Base-by-base conservation (phyloP, 2,888 invertebrate species). In the Hetaerina titia region DNA sequence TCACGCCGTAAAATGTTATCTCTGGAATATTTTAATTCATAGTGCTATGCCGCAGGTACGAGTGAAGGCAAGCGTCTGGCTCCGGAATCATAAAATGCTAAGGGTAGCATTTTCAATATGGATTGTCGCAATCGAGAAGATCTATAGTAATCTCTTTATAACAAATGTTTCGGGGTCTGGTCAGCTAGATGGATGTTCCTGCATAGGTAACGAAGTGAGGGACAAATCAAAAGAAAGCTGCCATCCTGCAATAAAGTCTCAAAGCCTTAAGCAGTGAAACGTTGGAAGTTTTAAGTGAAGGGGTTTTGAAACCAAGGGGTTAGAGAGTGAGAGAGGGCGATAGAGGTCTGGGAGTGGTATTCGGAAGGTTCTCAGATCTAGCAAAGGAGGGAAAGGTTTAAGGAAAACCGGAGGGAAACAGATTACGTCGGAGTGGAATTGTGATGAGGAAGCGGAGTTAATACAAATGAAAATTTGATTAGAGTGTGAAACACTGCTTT, bases 381-480 rank as follows among this genome's bases (percentile, higher is more conserved):
- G 58, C 89, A 22, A 56, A 56, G 92, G 64, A 92, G 92, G 92
- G 92, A 92, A 92, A 92, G 92, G 69, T 92, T 92, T 92, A 74
- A 92, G 92, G 92, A 92, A 90, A 60, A 90, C 60, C 90, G 90
- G 90, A 90, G 90, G 90, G 60, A 92, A 92, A 92, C 92, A 92
- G 92, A 92, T 92, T 92, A 92, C 74, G 92, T n/a, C 31, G 92
- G 92, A 92, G 92, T 92, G 92, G 92, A 92, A 92, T 92, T 92
- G 92, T 92, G 92, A 92, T 92, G 92, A 92, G 69, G 92, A 22
- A 92, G 69, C 92, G 74, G 92, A 92, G 92, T 92, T 92, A 92
- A 92, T 92, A 92, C 92, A 92, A 92, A 92, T 92, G 92, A 92
- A 92, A 92, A 92, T 92, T 92, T 92, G 92, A 92, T 92, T 92